Evolutionary conservation across 2,888 invertebrate genomes (phyloP).

Genomic region (Aplocera efformata): DNA sequence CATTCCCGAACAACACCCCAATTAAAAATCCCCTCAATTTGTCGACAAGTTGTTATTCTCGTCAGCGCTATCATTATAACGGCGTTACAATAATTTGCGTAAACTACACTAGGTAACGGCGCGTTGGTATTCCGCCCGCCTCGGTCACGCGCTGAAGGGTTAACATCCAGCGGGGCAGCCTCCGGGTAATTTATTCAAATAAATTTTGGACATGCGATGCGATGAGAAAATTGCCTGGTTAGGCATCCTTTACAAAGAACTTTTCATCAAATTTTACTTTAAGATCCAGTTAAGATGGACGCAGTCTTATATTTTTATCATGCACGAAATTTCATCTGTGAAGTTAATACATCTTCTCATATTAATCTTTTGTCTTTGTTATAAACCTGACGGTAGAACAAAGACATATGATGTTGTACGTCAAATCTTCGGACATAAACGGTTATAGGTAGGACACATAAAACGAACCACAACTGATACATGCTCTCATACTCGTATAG

Average conservation of each 20-base stretch:
- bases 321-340: no score
- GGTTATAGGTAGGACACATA: no score
- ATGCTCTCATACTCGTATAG: no score
- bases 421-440: no score
- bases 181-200: slow-evolving; percentile 70
- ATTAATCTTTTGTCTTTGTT: no score
- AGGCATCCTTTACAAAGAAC: slow-evolving; percentile 33
- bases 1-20: no score
- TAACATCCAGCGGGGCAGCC: slow-evolving; percentile 71
- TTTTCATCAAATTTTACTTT: background rate
- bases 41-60: slow-evolving; percentile 16
- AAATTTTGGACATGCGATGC: slow-evolving; percentile 64
- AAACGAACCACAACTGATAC: no score
- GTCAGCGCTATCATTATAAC: slow-evolving; percentile 23
- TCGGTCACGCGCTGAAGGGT: slow-evolving; percentile 53
- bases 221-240: slow-evolving; percentile 56
- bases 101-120: slow-evolving; percentile 34
- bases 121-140: slow-evolving; percentile 44
- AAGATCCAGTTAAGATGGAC: background rate
- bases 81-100: slow-evolving; percentile 40
- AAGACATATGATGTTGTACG: no score
- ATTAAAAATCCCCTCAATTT: slow-evolving; percentile 5
- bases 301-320: no score
- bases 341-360: no score
- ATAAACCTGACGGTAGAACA: no score